Evolutionary conservation across 1,140 invertebrate species (phyloP).

Genomic region (Diuraphis noxia): DNA sequence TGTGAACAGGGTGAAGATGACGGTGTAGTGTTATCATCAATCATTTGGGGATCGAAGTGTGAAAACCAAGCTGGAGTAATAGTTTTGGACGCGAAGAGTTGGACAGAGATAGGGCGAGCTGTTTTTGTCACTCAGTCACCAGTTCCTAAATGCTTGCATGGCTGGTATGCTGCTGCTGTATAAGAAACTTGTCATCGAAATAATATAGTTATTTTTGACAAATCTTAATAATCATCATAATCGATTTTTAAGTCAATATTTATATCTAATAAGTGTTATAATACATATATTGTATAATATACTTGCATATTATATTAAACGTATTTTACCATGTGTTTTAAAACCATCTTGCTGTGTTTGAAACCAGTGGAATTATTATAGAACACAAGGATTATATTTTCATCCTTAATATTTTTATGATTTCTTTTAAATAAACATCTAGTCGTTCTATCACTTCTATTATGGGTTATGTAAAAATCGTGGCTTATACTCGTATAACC

Average conservation of each 20-base stretch:
- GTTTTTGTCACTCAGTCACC: slow-evolving; percentile 71
- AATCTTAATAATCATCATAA: neutral
- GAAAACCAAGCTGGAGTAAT: slow-evolving; percentile 69
- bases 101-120: slow-evolving; percentile 70
- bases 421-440: neutral
- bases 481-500: no score
- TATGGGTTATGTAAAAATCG: no score
- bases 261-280: neutral
- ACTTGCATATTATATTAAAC: neutral
- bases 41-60: slow-evolving; percentile 67
- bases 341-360: neutral
- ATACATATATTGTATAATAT: neutral
- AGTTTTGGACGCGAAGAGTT: slow-evolving; percentile 70
- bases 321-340: neutral
- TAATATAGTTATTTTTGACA: neutral
- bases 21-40: slow-evolving; percentile 71
- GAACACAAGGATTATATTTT: neutral
- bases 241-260: neutral
- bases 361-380: neutral
- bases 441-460: neutral
- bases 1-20: slow-evolving; percentile 71
- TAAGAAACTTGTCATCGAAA: neutral
- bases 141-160: slow-evolving; percentile 79
- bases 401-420: neutral
- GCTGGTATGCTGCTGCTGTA: slow-evolving; percentile 65